Conservation (phyloP, 2,888 invertebrate species). For the Andrena flavipes region DNA sequence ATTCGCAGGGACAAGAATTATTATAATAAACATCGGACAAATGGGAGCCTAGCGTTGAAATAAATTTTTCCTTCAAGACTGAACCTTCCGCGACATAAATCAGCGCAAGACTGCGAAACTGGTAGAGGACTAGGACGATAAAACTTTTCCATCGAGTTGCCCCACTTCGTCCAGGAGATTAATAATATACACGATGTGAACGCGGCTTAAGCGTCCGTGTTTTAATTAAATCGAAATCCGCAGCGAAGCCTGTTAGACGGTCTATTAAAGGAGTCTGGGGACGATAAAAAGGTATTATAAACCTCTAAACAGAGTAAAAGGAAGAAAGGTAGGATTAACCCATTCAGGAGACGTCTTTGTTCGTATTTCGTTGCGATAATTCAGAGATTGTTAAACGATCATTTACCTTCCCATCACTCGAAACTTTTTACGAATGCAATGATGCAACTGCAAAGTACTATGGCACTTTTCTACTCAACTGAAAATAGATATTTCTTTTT, state of each 20-base stretch:
- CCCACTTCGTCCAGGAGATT: constrained; percentile 43
- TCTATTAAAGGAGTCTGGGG: constrained; percentile 40
- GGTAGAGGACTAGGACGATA: constrained; percentile 44
- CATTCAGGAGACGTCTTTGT: not conserved
- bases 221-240: constrained; percentile 69
- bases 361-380: not conserved
- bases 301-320: not conserved
- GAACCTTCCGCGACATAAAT: constrained; percentile 39
- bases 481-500: too few relatives aligned
- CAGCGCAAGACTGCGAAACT: constrained; percentile 34
- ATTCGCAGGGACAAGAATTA: constrained; percentile 29
- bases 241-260: constrained; percentile 24
- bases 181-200: constrained; percentile 59
- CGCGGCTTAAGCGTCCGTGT: constrained; percentile 52
- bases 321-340: not conserved
- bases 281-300: constrained; percentile 24
- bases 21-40: constrained; percentile 49
- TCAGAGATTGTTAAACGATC: not conserved
- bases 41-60: constrained; percentile 23
- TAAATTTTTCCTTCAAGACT: constrained; percentile 33
- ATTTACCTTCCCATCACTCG: too few relatives aligned
- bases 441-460: too few relatives aligned
- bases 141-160: constrained; percentile 48
- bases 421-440: too few relatives aligned
- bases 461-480: too few relatives aligned